Base-by-base conservation (phyloP, 2,113 vertebrate species). In the Xyliphius kryptos region DNA sequence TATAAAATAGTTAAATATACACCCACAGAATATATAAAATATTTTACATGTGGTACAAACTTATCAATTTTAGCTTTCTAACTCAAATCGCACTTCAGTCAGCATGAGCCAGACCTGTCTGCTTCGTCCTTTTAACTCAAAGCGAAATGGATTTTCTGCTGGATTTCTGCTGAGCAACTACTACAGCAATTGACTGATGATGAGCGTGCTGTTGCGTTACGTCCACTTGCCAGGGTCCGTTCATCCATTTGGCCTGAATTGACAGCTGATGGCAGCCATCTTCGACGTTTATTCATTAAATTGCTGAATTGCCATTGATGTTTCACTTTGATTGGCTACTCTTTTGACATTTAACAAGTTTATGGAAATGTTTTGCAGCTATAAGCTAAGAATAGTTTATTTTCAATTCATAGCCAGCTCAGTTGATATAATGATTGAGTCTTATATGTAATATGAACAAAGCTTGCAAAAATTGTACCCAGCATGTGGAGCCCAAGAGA, bases 71-170 rank as follows among this genome's bases (percentile, higher is more conserved):
- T 32, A 32, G 3, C 51, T 64, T 53, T 32, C 19, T 43, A 32
- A 9, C 40, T 14, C 40, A 41, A 41, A 14, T 7, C 9, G 10
- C 40, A 41, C 13, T 22, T 37, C 21, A 43, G 46, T 44, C 13
- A 61, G 21, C 46, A 16, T 52, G 14, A 54, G 26, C 11, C 36
- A 41, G 19, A 10, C 43, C 53, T 15, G 15, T 36, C n/a, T 21
- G 50, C 40, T 16, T 53, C 53, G 17, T 63, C 46, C 17, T 52
- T 40, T 57, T 67, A 32, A 55, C 49, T 71, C 46, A 52, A 19
- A 47, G 55, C 20, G 47, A 9, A 20, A 67, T 58, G 38, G 16
- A 63, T 63, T 63, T 72, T 53, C 57, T 62, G 50, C 38, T 36
- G 40, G 17, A 12, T 14, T 71, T 48, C 20, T 47, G 32, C 64